phyloP scores from a whole-genome alignment of 2,797 vertebrate species.

The Kryptopterus vitreolus region DNA sequence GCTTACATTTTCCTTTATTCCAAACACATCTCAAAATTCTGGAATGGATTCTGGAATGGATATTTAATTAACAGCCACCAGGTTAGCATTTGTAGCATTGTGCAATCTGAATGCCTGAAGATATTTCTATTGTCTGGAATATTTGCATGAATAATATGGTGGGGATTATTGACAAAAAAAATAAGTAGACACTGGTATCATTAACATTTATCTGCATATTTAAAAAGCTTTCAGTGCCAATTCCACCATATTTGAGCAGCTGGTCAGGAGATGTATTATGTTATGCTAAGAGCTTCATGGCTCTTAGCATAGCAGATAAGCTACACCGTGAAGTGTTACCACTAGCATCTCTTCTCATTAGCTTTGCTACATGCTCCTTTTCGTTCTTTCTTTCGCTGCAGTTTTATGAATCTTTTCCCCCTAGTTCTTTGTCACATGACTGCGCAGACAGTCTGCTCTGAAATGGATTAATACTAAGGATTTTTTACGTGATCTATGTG shows the following conservation, averaged over 20 bases:
- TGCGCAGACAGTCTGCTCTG: neutral
- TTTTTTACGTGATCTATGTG: conserved; percentile 48
- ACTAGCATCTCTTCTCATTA: neutral
- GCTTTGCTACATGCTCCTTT: neutral
- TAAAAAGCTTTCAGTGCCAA: neutral
- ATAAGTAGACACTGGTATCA: neutral
- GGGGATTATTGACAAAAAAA: neutral
- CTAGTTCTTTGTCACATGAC: neutral
- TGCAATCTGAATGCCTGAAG: neutral
- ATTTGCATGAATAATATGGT: conserved; percentile 8
- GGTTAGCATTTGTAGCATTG: neutral
- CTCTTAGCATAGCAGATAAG: neutral
- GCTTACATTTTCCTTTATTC: neutral
- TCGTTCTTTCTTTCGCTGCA: neutral
- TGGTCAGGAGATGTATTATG: neutral
- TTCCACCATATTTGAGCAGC: conserved; percentile 1
- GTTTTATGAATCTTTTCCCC: neutral
- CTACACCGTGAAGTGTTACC: neutral
- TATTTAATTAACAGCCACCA: neutral
- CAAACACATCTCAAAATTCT: neutral
- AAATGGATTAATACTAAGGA: conserved; percentile 48
- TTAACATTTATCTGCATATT: conserved; percentile 17
- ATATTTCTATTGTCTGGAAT: neutral
- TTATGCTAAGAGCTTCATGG: neutral
- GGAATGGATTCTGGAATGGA: neutral